Percentiles rank a stretch among this genome's conserved stretches.
Evolutionary conservation across 2,113 vertebrate species (phyloP).

Genomic region (Drymodes brunneopygia): DNA sequence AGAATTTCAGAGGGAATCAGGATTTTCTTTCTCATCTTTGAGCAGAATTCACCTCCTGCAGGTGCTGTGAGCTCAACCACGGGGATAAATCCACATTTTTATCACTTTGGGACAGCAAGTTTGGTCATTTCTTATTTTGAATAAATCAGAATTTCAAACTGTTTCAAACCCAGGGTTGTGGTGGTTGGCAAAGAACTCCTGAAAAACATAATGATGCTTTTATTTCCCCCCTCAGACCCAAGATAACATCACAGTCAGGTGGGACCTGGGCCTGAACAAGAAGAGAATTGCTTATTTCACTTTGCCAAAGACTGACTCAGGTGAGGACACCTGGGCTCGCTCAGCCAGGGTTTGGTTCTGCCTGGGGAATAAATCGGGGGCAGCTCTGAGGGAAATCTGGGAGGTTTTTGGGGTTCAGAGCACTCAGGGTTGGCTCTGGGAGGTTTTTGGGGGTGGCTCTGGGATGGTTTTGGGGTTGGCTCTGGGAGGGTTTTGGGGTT

Average conservation of each 20-base stretch:
- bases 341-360: neutral
- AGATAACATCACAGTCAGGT: slow-evolving; percentile 99
- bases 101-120: neutral
- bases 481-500: too few species aligned
- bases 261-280: slow-evolving; percentile 99
- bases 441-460: neutral
- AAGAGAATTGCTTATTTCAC: slow-evolving; percentile 99
- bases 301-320: slow-evolving; percentile 98
- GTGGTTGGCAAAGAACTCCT: neutral
- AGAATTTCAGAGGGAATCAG: neutral
- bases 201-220: neutral
- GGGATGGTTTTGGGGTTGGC: too few species aligned
- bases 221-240: slow-evolving; percentile 83
- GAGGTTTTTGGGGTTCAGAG: neutral
- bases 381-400: too few species aligned
- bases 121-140: neutral
- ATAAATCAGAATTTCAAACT: too few species aligned
- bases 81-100: neutral
- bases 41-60: neutral
- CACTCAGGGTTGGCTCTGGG: neutral
- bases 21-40: neutral
- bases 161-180: neutral
- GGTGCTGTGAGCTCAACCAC: neutral
- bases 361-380: too few species aligned
- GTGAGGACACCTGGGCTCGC: slow-evolving; percentile 69